phyloP scores from a whole-genome alignment of 2,797 vertebrate species.

The Pipistrellus pygmaeus region DNA sequence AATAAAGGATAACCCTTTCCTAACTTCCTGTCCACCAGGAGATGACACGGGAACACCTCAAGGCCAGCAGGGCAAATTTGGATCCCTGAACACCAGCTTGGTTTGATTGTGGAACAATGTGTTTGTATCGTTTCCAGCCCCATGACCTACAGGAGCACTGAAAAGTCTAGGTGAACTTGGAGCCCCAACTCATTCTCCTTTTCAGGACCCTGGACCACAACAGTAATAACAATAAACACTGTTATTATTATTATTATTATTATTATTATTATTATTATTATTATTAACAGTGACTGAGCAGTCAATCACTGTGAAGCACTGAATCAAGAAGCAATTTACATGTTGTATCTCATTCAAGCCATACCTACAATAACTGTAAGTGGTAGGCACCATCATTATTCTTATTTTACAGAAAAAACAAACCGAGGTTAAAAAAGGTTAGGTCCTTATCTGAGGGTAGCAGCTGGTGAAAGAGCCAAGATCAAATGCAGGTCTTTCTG shows the following conservation, averaged over 20 bases:
- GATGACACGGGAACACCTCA: not conserved
- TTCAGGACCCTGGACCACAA: not conserved
- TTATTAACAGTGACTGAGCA: not conserved
- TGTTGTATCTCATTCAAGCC: not conserved
- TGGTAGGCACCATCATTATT: not conserved
- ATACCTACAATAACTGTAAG: not conserved
- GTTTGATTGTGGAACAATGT: not conserved
- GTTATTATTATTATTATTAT: no score
- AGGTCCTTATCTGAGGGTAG: not conserved
- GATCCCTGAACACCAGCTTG: not conserved
- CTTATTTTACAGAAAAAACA: not conserved
- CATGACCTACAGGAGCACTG: not conserved
- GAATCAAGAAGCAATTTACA: not conserved
- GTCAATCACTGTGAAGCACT: not conserved
- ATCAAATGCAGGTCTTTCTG: not conserved
- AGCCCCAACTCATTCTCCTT: not conserved
- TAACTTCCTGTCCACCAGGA: not conserved
- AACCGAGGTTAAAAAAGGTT: not conserved
- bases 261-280: not conserved
- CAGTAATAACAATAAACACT: not conserved
- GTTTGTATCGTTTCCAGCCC: not conserved
- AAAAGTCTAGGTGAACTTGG: not conserved
- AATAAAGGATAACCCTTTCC: not conserved
- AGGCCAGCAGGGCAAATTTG: not conserved
- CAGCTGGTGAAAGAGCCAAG: not conserved